phyloP scores from a whole-genome alignment of 2,113 vertebrate genomes.

The Nestor notabilis region DNA sequence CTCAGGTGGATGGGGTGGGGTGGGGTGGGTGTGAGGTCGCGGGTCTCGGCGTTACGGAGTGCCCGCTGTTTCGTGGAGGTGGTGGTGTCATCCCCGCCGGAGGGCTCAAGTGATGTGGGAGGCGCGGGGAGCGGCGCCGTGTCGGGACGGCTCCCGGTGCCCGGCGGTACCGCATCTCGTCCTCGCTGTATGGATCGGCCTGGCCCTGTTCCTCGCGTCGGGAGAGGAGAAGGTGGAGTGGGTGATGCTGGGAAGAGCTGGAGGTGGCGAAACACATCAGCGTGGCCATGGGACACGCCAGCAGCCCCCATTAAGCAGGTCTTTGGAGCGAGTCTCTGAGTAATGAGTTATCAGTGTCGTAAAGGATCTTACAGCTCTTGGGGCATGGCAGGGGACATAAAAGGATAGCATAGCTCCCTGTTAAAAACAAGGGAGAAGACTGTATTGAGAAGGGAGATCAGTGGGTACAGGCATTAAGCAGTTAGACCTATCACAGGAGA shows the following conservation, averaged over 20 bases:
- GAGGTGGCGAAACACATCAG: accelerated
- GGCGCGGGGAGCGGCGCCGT: not conserved
- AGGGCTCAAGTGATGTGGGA: accelerated
- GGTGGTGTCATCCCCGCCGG: not conserved
- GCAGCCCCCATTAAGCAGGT: not conserved
- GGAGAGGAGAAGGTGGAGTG: not conserved
- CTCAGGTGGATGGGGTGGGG: not conserved
- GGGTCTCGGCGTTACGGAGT: accelerated
- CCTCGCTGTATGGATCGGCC: not conserved
- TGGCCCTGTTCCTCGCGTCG: accelerated
- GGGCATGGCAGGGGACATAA: not conserved
- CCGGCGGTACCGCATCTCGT: not conserved
- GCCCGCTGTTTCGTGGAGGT: not conserved
- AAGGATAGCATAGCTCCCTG: not conserved
- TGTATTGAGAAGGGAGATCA: not conserved
- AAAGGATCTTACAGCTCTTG: accelerated
- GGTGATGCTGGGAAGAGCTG: not conserved
- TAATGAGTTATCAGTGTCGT: accelerated
- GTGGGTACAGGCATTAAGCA: not conserved
- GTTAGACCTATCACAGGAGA: not conserved
- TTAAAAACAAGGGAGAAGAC: too few species aligned
- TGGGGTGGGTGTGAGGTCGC: not conserved
- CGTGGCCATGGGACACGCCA: accelerated
- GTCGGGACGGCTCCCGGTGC: too few species aligned
- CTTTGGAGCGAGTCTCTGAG: accelerated